These are phyloP conservation scores for Melanotaenia boesemani DNA, from an alignment of 2,797 vertebrate species.

Conservation along the genomic window DNA sequence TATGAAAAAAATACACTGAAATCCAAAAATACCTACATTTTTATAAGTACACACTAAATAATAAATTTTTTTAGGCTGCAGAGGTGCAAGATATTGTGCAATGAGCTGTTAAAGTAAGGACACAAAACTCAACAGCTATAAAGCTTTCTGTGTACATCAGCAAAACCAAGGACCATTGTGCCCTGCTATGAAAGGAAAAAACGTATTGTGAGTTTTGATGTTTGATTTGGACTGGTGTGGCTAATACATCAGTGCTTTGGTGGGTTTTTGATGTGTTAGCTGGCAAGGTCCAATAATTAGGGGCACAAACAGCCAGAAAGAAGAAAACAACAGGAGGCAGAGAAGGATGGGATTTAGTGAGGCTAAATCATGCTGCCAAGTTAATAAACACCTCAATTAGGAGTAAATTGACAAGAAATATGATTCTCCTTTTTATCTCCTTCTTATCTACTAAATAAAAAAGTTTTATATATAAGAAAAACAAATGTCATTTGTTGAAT, in stretches of 20 bases:
- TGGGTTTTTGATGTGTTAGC: conserved; percentile 38
- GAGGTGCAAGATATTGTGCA: not conserved
- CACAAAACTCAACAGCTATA: not conserved
- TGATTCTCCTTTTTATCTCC: not conserved
- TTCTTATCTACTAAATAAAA: not conserved
- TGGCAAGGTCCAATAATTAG: conserved; percentile 47
- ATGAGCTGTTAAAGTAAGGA: not conserved
- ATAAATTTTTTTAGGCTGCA: conserved; percentile 26
- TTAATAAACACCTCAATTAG: conserved; percentile 21
- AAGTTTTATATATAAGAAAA: not conserved
- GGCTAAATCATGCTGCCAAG: conserved; percentile 37
- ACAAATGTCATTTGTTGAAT: not conserved
- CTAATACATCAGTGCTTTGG: conserved; percentile 29
- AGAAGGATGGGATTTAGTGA: conserved; percentile 30
- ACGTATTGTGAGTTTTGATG: conserved; percentile 3
- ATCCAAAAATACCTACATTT: not conserved
- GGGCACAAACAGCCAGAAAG: conserved; percentile 43
- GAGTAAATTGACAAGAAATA: not conserved
- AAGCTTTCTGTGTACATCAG: conserved; percentile 46
- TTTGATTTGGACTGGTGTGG: conserved; percentile 37
- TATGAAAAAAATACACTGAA: not conserved
- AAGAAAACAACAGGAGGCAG: conserved; percentile 53
- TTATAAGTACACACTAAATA: conserved; percentile 2
- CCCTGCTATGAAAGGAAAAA: not conserved
- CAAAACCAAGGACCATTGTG: conserved; percentile 34